A percentile compares a stretch with the other conserved stretches of the same genome.
Evolutionary conservation across 2,888 invertebrate genomes (phyloP).

Genomic region (Polia nebulosa): DNA sequence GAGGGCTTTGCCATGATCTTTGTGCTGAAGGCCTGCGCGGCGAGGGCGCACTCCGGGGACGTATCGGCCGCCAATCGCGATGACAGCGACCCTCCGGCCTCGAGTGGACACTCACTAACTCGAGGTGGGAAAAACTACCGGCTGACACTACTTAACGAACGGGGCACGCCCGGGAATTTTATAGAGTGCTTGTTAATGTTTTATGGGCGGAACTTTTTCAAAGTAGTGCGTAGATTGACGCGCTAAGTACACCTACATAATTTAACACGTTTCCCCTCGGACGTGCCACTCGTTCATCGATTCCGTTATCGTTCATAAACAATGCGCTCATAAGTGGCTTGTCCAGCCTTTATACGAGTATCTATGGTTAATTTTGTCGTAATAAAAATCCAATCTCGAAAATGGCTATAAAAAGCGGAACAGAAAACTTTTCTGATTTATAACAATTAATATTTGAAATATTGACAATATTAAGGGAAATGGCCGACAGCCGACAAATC

Average conservation of each 20-base stretch:
- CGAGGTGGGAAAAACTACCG: slow-evolving; percentile 91
- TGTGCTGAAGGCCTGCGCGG: slow-evolving; percentile 77
- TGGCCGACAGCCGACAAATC: slow-evolving; percentile 90
- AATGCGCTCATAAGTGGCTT: slow-evolving; percentile 62
- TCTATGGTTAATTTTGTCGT: slow-evolving; percentile 78
- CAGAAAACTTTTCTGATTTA: slow-evolving; percentile 88
- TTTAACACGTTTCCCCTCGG: slow-evolving; percentile 86
- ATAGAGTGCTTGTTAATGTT: slow-evolving; percentile 91
- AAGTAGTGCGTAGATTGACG: slow-evolving; percentile 89
- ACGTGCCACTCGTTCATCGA: slow-evolving; percentile 79
- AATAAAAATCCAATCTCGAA: slow-evolving; percentile 85
- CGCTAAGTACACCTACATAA: slow-evolving; percentile 90
- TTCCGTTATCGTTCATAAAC: slow-evolving; percentile 75
- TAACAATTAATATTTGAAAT: slow-evolving; percentile 91
- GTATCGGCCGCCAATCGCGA: slow-evolving; percentile 89
- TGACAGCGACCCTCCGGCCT: slow-evolving; percentile 87
- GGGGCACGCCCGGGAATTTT: slow-evolving; percentile 88
- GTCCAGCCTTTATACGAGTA: slow-evolving; percentile 65
- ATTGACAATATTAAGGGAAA: slow-evolving; percentile 91
- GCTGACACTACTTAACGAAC: slow-evolving; percentile 90
- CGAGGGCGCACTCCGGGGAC: slow-evolving; percentile 87
- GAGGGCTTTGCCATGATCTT: slow-evolving; percentile 89
- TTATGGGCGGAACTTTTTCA: slow-evolving; percentile 90
- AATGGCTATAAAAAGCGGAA: slow-evolving; percentile 81
- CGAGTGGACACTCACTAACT: slow-evolving; percentile 79